Evolutionary conservation across 23 tunicate species (phyloP).

Genomic region (Clavelina lepadiformis): DNA sequence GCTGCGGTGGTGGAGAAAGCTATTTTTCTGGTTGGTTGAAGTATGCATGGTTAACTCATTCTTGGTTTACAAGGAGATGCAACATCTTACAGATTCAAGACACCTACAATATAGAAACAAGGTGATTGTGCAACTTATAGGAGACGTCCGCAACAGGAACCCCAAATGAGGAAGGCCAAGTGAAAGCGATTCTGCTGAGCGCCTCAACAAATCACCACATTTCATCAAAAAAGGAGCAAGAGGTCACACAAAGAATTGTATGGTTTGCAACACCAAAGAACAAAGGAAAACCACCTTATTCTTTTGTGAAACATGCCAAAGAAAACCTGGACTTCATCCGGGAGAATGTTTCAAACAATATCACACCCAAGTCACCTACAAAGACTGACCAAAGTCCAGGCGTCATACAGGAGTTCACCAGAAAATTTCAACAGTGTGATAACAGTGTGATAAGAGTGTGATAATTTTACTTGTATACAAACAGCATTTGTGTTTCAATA

Average conservation of each 20-base stretch:
- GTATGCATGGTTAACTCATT: conserved; percentile 12
- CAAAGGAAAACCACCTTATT: conserved; percentile 8
- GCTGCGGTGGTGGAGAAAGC: conserved; percentile 9
- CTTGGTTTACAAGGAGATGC: conserved; percentile 4
- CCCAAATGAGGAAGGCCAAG: conserved; percentile 9
- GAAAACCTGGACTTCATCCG: conserved; percentile 13
- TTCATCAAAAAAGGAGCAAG: conserved; percentile 7
- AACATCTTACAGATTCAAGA: neutral
- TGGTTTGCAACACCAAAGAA: neutral
- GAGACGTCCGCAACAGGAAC: conserved; percentile 4
- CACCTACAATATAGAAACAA: neutral
- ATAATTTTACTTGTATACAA: too few species aligned
- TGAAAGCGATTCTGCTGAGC: neutral
- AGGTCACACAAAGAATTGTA: conserved; percentile 2
- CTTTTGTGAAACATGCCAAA: conserved; percentile 1
- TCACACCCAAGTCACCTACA: conserved; percentile 8
- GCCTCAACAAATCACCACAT: conserved; percentile 6
- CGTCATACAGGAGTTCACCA: too few species aligned
- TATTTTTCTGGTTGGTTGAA: conserved; percentile 13
- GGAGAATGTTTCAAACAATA: conserved; percentile 6
- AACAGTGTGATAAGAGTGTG: too few species aligned
- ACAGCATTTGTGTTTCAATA: too few species aligned
- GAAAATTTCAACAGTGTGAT: too few species aligned
- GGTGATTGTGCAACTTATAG: conserved; percentile 5
- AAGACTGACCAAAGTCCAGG: too few species aligned